These are phyloP conservation scores for Ia io DNA, from an alignment of 2,113 vertebrate species.

Conservation along the genomic window DNA sequence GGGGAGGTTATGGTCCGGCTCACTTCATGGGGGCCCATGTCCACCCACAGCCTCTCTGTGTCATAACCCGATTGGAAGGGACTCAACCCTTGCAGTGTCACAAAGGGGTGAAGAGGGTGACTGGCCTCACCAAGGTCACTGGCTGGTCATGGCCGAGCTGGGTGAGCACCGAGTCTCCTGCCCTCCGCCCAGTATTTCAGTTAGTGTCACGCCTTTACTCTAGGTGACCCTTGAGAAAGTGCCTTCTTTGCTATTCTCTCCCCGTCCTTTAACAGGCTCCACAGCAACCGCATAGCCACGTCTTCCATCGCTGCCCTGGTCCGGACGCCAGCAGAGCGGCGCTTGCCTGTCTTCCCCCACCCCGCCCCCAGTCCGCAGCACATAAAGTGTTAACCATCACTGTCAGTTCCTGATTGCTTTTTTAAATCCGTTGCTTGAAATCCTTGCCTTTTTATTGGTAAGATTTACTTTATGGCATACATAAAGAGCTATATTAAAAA, in stretches of 20 bases:
- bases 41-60: background rate
- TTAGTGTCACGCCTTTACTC: background rate
- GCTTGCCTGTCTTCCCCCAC: rapidly evolving
- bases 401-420: conserved; percentile 25
- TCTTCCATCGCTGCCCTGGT: background rate
- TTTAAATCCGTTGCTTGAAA: conserved; percentile 67
- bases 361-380: background rate
- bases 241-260: background rate
- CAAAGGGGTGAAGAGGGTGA: background rate
- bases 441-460: conserved; percentile 75
- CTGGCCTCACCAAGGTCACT: background rate
- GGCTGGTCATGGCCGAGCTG: background rate
- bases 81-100: background rate
- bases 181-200: too few species aligned
- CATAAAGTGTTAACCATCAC: conserved; percentile 52
- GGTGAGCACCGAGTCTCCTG: background rate
- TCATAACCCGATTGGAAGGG: background rate
- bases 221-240: background rate
- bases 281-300: background rate
- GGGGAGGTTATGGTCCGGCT: background rate
- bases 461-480: conserved; percentile 77
- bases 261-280: background rate
- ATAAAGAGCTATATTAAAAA: conserved; percentile 79
- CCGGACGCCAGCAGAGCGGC: background rate
- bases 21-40: background rate